Percentiles rank a stretch among this genome's conserved stretches.
These are phyloP conservation scores for Deroptyus accipitrinus DNA, from an alignment of 2,113 vertebrate species.

Conservation along the genomic window DNA sequence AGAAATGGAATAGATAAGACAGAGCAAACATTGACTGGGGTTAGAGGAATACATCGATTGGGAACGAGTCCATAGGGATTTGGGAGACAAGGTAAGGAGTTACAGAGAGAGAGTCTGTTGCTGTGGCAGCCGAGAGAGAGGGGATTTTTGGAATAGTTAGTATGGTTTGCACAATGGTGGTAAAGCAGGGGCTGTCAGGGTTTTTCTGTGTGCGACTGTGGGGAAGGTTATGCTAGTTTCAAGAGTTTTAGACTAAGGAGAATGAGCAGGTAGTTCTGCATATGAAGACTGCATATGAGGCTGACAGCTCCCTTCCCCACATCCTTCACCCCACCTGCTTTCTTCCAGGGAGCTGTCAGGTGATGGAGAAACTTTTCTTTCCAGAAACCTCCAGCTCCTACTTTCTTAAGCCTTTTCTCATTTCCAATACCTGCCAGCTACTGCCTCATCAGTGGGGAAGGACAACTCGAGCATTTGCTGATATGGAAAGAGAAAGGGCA, in stretches of 20 bases:
- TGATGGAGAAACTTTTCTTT: background rate
- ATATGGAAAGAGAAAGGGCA: background rate
- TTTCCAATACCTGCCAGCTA: rapidly evolving
- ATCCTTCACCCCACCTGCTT: background rate
- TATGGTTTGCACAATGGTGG: background rate
- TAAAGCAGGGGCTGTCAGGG: background rate
- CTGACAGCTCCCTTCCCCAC: background rate
- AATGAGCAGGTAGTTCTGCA: background rate
- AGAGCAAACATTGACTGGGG: background rate
- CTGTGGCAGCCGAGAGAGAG: background rate
- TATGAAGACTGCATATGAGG: background rate
- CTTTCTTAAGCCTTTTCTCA: background rate
- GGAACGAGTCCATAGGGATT: background rate
- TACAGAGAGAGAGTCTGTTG: background rate
- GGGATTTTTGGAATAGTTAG: background rate
- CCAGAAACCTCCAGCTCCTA: background rate
- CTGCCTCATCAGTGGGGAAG: background rate
- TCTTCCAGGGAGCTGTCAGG: background rate
- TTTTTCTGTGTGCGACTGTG: background rate
- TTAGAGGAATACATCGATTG: background rate
- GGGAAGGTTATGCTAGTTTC: background rate
- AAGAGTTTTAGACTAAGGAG: background rate
- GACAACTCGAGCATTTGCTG: background rate
- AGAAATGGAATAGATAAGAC: background rate
- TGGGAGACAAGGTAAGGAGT: background rate